Conservation (phyloP, 2,888 invertebrate species). For the Acronicta aceris region DNA sequence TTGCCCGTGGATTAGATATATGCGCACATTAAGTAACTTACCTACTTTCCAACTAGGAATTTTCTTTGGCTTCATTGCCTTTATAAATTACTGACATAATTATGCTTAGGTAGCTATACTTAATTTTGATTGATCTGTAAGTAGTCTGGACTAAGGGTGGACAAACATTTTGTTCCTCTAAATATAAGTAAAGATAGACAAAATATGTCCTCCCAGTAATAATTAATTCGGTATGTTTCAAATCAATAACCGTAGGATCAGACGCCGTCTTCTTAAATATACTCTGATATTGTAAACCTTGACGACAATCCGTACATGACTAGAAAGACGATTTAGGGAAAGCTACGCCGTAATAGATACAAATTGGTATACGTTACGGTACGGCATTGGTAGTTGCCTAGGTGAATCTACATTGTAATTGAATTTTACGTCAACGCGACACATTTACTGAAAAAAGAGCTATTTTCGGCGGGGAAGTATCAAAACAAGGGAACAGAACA, state of each 20-base stretch:
- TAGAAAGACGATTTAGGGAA: slow-evolving; percentile 15
- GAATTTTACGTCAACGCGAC: slow-evolving; percentile 55
- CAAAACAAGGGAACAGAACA: slow-evolving; percentile 64
- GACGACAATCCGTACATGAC: slow-evolving; percentile 11
- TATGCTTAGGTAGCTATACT: slow-evolving; percentile 7
- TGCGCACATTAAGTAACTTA: slow-evolving; percentile 53
- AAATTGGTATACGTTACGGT: slow-evolving; percentile 27
- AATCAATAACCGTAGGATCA: slow-evolving; percentile 1
- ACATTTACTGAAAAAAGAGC: slow-evolving; percentile 61
- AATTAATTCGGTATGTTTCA: neutral
- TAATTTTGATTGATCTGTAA: slow-evolving; percentile 36
- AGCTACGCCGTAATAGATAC: slow-evolving; percentile 29
- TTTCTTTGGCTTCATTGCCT: slow-evolving; percentile 62
- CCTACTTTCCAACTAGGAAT: slow-evolving; percentile 42
- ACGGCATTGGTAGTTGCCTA: slow-evolving; percentile 9
- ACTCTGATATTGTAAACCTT: slow-evolving; percentile 7
- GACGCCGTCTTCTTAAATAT: neutral
- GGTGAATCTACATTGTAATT: slow-evolving; percentile 24
- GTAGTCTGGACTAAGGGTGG: neutral
- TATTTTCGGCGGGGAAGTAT: slow-evolving; percentile 64
- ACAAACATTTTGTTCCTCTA: neutral
- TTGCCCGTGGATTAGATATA: slow-evolving; percentile 56
- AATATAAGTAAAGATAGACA: neutral
- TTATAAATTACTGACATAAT: slow-evolving; percentile 25
- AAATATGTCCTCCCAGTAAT: neutral